Evolutionary conservation across 2,797 vertebrate species (phyloP).

Genomic region (Anguilla anguilla): DNA sequence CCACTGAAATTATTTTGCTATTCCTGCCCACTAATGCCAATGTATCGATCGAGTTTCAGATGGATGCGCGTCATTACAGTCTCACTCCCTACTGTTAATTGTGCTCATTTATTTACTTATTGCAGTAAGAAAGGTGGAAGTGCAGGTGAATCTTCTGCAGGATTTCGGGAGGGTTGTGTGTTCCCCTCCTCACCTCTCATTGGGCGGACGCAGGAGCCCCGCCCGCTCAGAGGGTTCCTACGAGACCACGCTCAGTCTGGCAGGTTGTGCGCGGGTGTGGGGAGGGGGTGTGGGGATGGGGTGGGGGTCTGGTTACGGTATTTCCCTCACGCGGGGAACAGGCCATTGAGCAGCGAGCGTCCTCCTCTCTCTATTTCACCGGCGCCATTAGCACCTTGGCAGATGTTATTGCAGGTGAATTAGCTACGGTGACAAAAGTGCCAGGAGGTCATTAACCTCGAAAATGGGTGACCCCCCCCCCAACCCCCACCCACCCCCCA

Average conservation of each 20-base stretch:
- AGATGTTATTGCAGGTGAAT: conserved; percentile 41
- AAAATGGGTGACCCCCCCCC: conserved; percentile 32
- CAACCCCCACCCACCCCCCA: background rate
- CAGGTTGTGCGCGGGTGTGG: background rate
- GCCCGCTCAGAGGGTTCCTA: background rate
- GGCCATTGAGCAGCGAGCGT: background rate
- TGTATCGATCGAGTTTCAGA: background rate
- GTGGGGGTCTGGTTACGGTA: background rate
- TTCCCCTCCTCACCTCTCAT: background rate
- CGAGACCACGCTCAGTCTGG: background rate
- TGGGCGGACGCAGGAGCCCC: background rate
- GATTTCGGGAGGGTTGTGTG: background rate
- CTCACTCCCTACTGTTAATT: background rate
- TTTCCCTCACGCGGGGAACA: background rate
- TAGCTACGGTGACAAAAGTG: conserved; percentile 39
- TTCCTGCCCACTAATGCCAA: background rate
- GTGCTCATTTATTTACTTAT: background rate
- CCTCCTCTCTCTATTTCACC: background rate
- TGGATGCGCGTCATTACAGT: background rate
- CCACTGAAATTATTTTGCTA: background rate
- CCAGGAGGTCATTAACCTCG: conserved; percentile 45
- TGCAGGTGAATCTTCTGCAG: background rate
- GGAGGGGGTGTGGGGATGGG: background rate
- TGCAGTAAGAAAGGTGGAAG: background rate
- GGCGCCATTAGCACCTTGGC: background rate